A percentile compares a stretch with the other conserved stretches of the same genome.
These are phyloP conservation scores for Tragelaphus strepsiceros DNA, from an alignment of 2,113 vertebrate genomes.

Conservation along the genomic window DNA sequence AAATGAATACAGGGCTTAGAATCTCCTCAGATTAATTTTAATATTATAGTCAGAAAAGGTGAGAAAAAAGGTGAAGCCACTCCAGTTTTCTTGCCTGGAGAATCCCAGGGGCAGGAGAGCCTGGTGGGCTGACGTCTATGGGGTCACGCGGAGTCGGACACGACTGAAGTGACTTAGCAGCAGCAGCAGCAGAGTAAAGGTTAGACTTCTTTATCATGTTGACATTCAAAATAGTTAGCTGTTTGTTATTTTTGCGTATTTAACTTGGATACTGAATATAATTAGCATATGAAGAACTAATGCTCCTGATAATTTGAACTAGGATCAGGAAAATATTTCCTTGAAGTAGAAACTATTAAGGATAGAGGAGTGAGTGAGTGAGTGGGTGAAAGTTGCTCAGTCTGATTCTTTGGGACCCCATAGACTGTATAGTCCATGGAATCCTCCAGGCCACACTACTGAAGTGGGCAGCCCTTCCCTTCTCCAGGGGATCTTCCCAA, in stretches of 20 bases:
- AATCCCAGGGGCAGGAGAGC: too few relatives aligned
- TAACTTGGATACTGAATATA: background rate
- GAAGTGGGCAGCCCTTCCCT: background rate
- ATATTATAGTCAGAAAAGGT: background rate
- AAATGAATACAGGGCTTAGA: background rate
- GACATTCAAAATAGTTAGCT: background rate
- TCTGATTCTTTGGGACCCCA: background rate
- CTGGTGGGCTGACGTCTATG: too few relatives aligned
- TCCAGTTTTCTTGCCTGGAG: too few relatives aligned
- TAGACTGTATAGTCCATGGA: background rate
- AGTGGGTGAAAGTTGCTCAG: background rate
- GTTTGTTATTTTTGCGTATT: background rate
- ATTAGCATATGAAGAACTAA: background rate
- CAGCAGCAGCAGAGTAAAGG: background rate
- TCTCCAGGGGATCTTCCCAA: background rate
- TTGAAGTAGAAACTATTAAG: background rate
- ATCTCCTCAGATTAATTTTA: conserved; percentile 6
- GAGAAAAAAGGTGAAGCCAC: background rate
- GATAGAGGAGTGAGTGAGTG: background rate
- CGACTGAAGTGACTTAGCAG: too few relatives aligned
- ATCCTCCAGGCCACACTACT: background rate
- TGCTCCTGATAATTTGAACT: background rate
- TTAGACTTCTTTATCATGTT: background rate
- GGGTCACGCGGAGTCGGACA: too few relatives aligned
- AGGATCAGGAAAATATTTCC: background rate